phyloP scores from a whole-genome alignment of 2,797 vertebrate species.

The Lacerta viridis region DNA sequence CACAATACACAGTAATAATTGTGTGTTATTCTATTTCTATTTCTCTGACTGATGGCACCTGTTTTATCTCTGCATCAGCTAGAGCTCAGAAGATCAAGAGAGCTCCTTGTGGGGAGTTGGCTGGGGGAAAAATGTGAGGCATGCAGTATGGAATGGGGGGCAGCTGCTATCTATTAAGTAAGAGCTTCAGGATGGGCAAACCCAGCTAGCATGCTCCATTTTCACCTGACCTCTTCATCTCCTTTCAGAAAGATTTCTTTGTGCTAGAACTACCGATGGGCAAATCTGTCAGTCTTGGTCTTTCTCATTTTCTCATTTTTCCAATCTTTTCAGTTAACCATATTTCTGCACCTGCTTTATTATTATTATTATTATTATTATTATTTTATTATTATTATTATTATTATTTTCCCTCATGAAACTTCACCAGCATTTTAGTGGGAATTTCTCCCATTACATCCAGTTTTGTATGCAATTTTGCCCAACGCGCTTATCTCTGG shows the following conservation, averaged over 20 bases:
- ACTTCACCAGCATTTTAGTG: no score
- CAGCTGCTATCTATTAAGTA: constrained; percentile 66
- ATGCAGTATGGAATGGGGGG: constrained; percentile 63
- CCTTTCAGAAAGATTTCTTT: constrained; percentile 20
- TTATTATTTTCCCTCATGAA: no score
- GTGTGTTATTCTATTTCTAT: constrained; percentile 34
- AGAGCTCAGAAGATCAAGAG: constrained; percentile 60
- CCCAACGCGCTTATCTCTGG: no score
- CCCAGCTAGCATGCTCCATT: constrained; percentile 33
- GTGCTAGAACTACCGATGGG: neutral
- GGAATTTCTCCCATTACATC: no score
- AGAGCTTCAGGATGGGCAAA: constrained; percentile 40
- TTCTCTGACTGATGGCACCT: constrained; percentile 43
- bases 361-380: no score
- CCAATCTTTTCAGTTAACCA: no score
- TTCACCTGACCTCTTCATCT: constrained; percentile 41
- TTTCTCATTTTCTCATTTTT: no score
- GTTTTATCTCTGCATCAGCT: constrained; percentile 65
- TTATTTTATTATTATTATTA: no score
- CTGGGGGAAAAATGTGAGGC: constrained; percentile 66
- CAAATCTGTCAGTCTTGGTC: no score
- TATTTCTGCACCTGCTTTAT: no score
- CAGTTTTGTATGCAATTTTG: no score
- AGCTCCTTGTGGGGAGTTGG: constrained; percentile 63
- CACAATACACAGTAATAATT: no score